Conservation (phyloP, 2,797 vertebrate species). For the Buphagus erythrorhynchus region DNA sequence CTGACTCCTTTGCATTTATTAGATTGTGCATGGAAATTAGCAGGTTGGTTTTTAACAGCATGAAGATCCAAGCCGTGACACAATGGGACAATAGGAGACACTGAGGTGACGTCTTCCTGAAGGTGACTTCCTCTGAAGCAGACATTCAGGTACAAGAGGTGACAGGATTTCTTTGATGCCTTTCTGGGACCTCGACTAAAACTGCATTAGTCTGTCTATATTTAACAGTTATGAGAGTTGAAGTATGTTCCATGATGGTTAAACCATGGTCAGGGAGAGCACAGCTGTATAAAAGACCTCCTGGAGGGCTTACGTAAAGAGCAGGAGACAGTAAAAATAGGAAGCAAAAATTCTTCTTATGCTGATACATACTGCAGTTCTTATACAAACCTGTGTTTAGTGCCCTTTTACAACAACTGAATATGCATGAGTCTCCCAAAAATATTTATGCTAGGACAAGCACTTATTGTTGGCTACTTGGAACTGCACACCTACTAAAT, state of each 20-base stretch:
- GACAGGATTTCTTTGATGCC: not conserved
- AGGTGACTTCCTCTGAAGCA: not conserved
- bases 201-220: not conserved
- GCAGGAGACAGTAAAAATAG: not conserved
- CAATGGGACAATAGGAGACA: not conserved
- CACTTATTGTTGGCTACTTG: constrained; percentile 15
- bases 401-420: constrained; percentile 11
- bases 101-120: not conserved
- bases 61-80: not conserved
- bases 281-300: not conserved
- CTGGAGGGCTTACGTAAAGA: not conserved
- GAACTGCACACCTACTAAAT: not conserved
- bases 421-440: constrained; percentile 38
- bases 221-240: not conserved
- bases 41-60: not conserved
- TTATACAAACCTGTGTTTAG: not conserved
- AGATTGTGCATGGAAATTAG: constrained; percentile 41
- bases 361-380: not conserved
- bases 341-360: not conserved
- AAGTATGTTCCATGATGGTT: not conserved
- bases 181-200: not conserved
- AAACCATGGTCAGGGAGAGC: not conserved
- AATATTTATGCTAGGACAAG: constrained; percentile 47
- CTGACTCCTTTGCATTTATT: constrained; percentile 34
- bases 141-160: not conserved